Base-by-base conservation (phyloP, 2,113 vertebrate genomes). In the Hemiprocne comata region DNA sequence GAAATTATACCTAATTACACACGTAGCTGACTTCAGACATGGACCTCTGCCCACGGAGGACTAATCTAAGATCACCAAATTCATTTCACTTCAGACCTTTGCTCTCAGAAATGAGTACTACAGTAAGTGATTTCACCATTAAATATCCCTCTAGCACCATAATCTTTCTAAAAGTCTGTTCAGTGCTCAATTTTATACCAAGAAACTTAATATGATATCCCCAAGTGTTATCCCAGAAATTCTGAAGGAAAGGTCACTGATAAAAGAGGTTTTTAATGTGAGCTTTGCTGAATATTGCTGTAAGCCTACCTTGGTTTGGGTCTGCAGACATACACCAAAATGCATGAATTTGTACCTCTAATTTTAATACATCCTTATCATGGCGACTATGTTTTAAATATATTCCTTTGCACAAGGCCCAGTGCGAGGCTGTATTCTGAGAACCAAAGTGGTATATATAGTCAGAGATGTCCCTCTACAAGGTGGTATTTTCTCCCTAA, bases 71-170 rank as follows among this genome's bases (percentile, higher is more conserved):
- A 85, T 94, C 84, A 87, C 62, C 62, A 97, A 97, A 97, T 82
- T 83, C 92, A 69, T 96, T 97, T 96, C 72, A 78, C 86, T 95
- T 87, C 94, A 86, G 87, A 96, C 77, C 90, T 97, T 97, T 97
- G 92, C 94, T 97, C 94, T 97, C 85, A 95, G 73, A 97, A 90
- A 94, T 93, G 75, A 93, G 91, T 93, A 89, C 53, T 83, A 84
- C n/a, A 93, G 87, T 95, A 95, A 97, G 95, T 97, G 51, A 94
- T 94, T 95, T 96, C 86, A 44, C 75, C 78, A 94, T 96, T 97
- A 96, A 97, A 89, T 65, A 95, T 95, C 94, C 95, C 89, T 96
- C 50, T 82, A 96, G 97, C 91, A 79, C 71, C 80, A 73, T 94
- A 83, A 91, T 92, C 88, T 87, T 96, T 89, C 26, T 92, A 95